Conservation (phyloP, 2,797 vertebrate species). For the Darevskia nairensis region DNA sequence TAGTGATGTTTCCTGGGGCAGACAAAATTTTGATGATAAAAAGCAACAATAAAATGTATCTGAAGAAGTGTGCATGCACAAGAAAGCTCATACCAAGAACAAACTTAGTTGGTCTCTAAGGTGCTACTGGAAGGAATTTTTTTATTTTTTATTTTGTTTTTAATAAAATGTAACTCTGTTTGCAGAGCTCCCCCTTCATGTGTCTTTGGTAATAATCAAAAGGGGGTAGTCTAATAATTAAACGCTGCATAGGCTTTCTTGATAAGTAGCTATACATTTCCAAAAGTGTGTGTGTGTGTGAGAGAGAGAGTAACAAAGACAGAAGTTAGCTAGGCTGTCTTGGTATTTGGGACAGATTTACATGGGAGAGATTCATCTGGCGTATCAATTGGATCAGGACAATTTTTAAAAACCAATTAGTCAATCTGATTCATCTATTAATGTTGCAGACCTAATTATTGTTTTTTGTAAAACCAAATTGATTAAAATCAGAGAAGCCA, state of each 20-base stretch:
- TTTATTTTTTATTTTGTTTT: no score
- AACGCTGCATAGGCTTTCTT: background rate
- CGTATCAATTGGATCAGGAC: background rate
- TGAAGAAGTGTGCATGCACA: no score
- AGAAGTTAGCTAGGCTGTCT: background rate
- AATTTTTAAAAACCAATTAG: background rate
- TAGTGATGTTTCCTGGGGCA: slow-evolving; percentile 37
- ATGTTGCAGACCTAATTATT: background rate
- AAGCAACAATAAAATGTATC: slow-evolving; percentile 10
- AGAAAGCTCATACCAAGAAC: no score
- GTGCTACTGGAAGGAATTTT: no score
- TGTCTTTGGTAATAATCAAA: slow-evolving; percentile 18
- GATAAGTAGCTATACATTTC: background rate
- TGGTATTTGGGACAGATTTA: background rate
- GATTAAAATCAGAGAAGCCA: background rate
- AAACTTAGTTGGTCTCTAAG: no score
- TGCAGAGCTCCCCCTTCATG: background rate
- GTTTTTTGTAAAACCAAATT: background rate
- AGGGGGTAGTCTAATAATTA: background rate
- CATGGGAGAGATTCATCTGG: no score
- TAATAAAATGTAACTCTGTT: background rate
- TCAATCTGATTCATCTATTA: background rate
- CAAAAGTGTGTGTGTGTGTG: background rate
- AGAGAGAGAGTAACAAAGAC: background rate
- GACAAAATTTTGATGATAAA: slow-evolving; percentile 22